These are phyloP conservation scores for Euclidia mi DNA, from an alignment of 2,888 invertebrate species.

Conservation along the genomic window DNA sequence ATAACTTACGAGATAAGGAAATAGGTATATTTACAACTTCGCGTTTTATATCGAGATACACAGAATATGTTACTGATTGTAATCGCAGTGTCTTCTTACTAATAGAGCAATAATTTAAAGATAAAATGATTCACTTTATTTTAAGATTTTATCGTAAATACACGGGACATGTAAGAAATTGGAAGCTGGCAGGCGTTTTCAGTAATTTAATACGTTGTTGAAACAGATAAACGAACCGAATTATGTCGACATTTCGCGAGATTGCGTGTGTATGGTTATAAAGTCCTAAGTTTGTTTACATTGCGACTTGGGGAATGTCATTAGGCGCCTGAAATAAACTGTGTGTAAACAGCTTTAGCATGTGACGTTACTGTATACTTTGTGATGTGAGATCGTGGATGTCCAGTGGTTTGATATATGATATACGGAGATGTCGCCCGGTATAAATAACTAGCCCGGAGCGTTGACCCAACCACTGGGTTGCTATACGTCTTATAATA, in stretches of 20 bases:
- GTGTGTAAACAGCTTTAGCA: conserved; percentile 61
- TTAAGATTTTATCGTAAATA: too few species aligned
- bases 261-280: conserved; percentile 13
- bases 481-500: conserved; percentile 59
- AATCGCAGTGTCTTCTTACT: too few species aligned
- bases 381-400: conserved; percentile 67
- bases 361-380: conserved; percentile 64
- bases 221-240: too few species aligned
- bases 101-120: too few species aligned
- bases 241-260: conserved; percentile 22
- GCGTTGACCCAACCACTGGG: conserved; percentile 66
- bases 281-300: conserved; percentile 28
- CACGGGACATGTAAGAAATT: too few species aligned
- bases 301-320: conserved; percentile 21
- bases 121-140: too few species aligned
- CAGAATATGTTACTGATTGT: neutral
- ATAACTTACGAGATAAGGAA: too few species aligned
- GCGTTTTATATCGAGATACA: neutral
- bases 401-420: conserved; percentile 74
- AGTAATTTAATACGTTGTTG: too few species aligned
- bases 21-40: too few species aligned
- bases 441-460: conserved; percentile 67
- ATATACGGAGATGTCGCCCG: conserved; percentile 67
- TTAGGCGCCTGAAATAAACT: conserved; percentile 45
- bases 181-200: too few species aligned